phyloP scores from a whole-genome alignment of 2,797 vertebrate genomes.

The Heterohyrax brucei region DNA sequence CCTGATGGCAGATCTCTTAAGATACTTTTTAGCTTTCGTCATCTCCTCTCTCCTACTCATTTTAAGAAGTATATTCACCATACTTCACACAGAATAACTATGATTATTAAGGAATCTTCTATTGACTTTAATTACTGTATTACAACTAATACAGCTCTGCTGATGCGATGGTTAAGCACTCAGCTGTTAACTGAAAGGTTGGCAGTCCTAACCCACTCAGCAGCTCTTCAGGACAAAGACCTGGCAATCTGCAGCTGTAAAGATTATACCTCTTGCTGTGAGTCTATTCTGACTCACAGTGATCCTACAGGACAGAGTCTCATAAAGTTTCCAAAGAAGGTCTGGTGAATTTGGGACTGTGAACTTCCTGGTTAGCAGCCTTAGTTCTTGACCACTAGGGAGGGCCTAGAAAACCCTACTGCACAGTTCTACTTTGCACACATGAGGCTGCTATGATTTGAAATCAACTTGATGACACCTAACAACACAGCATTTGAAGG shows the following conservation, averaged over 20 bases:
- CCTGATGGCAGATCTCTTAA: neutral
- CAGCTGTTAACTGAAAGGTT: neutral
- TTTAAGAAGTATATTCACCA: conserved; percentile 30
- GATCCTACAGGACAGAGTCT: too few relatives aligned
- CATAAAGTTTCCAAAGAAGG: too few relatives aligned
- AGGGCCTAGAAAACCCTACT: too few relatives aligned
- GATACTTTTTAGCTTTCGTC: neutral
- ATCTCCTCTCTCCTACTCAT: neutral
- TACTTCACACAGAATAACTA: conserved; percentile 65
- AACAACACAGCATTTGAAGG: neutral
- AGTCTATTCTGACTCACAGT: too few relatives aligned
- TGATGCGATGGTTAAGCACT: neutral
- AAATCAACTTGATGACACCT: neutral
- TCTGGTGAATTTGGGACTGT: too few relatives aligned
- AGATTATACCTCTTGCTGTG: neutral
- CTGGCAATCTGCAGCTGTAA: neutral
- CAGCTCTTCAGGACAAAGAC: too few relatives aligned
- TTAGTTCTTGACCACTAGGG: too few relatives aligned
- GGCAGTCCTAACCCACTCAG: neutral
- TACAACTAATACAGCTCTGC: conserved; percentile 3
- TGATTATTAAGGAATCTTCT: conserved; percentile 22
- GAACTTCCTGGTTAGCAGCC: too few relatives aligned
- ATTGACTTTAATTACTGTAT: conserved; percentile 33
- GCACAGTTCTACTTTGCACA: neutral
- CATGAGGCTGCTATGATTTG: neutral